These are phyloP conservation scores for Drosophila dunni DNA, from an alignment of 1,140 invertebrate species.

Conservation along the genomic window DNA sequence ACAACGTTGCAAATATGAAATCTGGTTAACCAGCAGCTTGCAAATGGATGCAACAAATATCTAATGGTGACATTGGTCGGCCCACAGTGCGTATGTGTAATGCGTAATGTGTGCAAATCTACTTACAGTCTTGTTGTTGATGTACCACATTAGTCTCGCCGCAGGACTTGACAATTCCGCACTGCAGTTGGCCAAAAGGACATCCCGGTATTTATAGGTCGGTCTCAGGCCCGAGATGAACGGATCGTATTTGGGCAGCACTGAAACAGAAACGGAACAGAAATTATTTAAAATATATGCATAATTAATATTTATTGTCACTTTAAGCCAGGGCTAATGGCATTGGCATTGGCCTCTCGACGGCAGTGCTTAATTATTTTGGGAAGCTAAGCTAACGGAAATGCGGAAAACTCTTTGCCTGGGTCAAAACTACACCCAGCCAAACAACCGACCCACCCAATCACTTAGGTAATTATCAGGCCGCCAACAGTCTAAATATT, in stretches of 20 bases:
- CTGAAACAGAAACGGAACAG: conserved; percentile 44
- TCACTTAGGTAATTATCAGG: conserved; percentile 69
- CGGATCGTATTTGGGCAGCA: conserved; percentile 84
- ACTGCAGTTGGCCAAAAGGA: conserved; percentile 85
- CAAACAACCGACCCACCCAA: conserved; percentile 5
- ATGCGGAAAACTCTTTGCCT: not conserved
- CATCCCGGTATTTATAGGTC: conserved; percentile 85
- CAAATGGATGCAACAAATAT: conserved; percentile 14
- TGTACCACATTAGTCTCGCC: conserved; percentile 85
- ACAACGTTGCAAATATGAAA: conserved; percentile 32
- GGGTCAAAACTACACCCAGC: not conserved
- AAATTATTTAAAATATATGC: no score
- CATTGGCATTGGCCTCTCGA: not conserved
- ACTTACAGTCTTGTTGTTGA: conserved; percentile 85
- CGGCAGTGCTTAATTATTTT: conserved; percentile 7
- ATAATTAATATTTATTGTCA: conserved; percentile 12
- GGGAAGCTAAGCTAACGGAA: conserved; percentile 4
- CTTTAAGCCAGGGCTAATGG: not conserved
- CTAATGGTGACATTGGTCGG: conserved; percentile 18
- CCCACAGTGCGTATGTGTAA: conserved; percentile 1
- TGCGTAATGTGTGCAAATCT: conserved; percentile 14
- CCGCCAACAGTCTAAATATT: conserved; percentile 69
- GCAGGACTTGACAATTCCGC: conserved; percentile 85
- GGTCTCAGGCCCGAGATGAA: conserved; percentile 81
- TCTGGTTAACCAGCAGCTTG: conserved; percentile 20